These are phyloP conservation scores for Tetramorium alpestre DNA, from an alignment of 1,140 invertebrate genomes.

Conservation along the genomic window DNA sequence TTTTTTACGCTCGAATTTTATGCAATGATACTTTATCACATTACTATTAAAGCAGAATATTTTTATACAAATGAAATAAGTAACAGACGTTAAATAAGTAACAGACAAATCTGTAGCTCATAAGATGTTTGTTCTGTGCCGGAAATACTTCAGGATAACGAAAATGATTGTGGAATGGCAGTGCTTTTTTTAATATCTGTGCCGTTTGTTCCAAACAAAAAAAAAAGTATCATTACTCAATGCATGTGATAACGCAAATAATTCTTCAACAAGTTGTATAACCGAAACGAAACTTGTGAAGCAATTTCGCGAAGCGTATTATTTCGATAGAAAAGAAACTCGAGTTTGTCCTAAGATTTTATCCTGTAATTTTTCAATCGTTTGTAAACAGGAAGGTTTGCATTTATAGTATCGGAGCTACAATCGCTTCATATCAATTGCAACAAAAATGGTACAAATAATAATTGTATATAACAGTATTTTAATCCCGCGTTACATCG, in stretches of 20 bases:
- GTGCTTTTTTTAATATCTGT: slow-evolving; percentile 26
- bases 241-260: slow-evolving; percentile 3
- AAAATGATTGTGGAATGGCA: slow-evolving; percentile 40
- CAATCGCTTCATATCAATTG: slow-evolving; percentile 15
- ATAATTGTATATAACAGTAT: slow-evolving; percentile 36
- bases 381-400: neutral
- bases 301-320: neutral
- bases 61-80: slow-evolving; percentile 16
- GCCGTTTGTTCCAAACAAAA: neutral
- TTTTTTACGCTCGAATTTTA: slow-evolving; percentile 26
- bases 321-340: neutral
- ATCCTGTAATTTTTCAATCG: neutral
- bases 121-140: neutral
- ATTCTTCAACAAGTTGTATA: neutral
- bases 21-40: slow-evolving; percentile 6
- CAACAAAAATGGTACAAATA: slow-evolving; percentile 38
- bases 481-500: neutral
- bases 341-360: neutral
- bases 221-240: neutral
- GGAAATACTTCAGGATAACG: slow-evolving; percentile 14
- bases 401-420: neutral
- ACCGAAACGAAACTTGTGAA: neutral
- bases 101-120: neutral
- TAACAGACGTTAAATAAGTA: neutral
- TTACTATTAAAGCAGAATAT: slow-evolving; percentile 19